These are phyloP conservation scores for Caerostris darwini DNA, from an alignment of 1,140 invertebrate species.

Conservation along the genomic window DNA sequence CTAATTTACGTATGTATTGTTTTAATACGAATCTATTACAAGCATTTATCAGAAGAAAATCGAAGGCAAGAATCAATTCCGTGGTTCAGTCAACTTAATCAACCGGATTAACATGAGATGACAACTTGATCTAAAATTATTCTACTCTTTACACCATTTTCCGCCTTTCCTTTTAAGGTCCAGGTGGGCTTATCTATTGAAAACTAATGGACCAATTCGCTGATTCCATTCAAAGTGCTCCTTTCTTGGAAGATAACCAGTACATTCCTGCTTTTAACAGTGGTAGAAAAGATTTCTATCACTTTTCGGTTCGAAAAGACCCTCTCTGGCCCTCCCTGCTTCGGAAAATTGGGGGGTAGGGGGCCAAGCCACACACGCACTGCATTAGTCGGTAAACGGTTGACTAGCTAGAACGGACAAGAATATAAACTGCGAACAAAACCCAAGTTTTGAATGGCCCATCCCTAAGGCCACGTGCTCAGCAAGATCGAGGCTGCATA, in stretches of 20 bases:
- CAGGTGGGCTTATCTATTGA: background rate
- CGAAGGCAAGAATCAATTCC: background rate
- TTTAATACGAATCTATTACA: background rate
- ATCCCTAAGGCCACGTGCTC: conserved; percentile 9
- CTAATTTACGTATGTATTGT: too few relatives aligned
- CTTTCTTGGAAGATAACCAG: background rate
- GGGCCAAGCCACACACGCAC: background rate
- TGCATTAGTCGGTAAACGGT: background rate
- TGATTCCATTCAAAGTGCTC: conserved; percentile 33
- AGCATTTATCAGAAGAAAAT: background rate
- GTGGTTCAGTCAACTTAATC: background rate
- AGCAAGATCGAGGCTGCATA: background rate
- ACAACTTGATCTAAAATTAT: background rate
- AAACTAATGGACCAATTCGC: conserved; percentile 51
- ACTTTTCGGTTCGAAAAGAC: background rate
- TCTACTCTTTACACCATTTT: background rate
- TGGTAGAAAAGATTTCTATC: background rate
- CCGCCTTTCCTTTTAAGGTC: background rate
- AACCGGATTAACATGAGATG: background rate
- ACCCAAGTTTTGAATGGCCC: background rate
- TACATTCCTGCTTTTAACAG: conserved; percentile 9
- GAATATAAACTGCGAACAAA: conserved; percentile 1
- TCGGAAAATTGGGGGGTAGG: too few relatives aligned
- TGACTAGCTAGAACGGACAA: background rate
- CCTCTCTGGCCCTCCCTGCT: background rate